Percentiles rank a stretch among this genome's conserved stretches.
phyloP scores from a whole-genome alignment of 2,113 vertebrate genomes.

The Thinocorus orbignyianus region DNA sequence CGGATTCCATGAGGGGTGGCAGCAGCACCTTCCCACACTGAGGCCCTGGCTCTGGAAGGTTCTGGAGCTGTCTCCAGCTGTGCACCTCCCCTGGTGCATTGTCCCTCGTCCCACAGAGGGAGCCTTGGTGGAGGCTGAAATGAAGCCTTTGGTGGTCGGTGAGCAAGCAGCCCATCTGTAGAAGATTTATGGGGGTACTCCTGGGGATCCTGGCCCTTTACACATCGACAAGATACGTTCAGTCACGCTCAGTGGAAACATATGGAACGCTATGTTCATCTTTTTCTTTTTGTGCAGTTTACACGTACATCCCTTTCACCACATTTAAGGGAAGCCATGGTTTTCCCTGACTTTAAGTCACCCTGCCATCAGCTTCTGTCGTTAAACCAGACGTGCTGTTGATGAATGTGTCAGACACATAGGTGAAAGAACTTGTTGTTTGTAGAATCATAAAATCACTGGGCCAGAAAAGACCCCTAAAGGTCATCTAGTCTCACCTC shows the following conservation, averaged over 20 bases:
- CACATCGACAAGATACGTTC: accelerated
- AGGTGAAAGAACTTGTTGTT: too few species aligned
- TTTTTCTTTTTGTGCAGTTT: not conserved
- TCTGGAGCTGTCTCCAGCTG: accelerated
- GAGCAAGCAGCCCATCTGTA: accelerated
- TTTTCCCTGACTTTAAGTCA: not conserved
- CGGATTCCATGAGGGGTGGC: accelerated
- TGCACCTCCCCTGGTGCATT: accelerated
- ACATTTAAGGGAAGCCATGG: accelerated
- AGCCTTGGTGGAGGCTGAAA: accelerated
- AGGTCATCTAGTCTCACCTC: too few species aligned
- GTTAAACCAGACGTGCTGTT: not conserved
- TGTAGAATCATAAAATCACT: too few species aligned
- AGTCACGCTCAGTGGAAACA: accelerated
- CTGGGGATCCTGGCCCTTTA: accelerated
- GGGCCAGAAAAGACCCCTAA: too few species aligned
- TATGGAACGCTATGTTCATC: accelerated
- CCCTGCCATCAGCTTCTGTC: not conserved
- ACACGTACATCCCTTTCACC: accelerated
- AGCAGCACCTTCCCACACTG: accelerated
- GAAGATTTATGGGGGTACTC: accelerated
- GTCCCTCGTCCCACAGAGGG: accelerated
- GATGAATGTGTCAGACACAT: not conserved
- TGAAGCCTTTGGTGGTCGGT: accelerated
- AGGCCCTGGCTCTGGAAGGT: not conserved